Percentiles rank a stretch among this genome's conserved stretches.
These are phyloP conservation scores for Tyto alba DNA, from an alignment of 2,113 vertebrate genomes.

Conservation along the genomic window DNA sequence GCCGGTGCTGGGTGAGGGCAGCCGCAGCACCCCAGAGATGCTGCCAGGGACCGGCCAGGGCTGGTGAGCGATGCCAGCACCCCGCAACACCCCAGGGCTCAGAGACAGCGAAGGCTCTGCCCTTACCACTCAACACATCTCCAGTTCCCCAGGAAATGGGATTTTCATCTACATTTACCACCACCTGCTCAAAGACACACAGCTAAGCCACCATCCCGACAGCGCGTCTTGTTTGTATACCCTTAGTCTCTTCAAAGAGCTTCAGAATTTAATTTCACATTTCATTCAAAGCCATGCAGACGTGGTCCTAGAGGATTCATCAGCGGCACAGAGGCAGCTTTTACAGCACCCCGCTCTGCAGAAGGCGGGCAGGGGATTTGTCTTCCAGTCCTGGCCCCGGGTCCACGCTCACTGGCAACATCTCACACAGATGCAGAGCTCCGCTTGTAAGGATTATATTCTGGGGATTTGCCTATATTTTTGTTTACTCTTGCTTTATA, in stretches of 20 bases:
- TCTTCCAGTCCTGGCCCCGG: not conserved
- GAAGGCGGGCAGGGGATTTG: too few species aligned
- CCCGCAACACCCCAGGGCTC: not conserved
- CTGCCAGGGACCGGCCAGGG: not conserved
- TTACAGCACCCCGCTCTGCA: rapidly evolving
- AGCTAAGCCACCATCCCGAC: not conserved
- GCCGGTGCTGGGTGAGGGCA: not conserved
- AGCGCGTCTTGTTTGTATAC: not conserved
- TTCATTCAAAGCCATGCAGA: not conserved
- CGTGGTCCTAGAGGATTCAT: not conserved
- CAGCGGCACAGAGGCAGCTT: not conserved
- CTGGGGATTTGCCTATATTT: not conserved
- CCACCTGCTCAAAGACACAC: not conserved
- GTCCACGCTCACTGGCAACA: rapidly evolving
- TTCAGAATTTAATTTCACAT: not conserved
- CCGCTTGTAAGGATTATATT: not conserved
- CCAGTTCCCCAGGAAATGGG: not conserved
- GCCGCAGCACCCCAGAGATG: not conserved
- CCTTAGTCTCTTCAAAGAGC: not conserved
- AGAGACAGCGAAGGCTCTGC: not conserved
- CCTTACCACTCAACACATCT: not conserved
- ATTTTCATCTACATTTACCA: not conserved
- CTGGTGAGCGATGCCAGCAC: not conserved
- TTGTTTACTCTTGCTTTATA: not conserved
- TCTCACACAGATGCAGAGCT: not conserved